phyloP scores from a whole-genome alignment of 2,888 invertebrate species.

The Epinotia ramella region DNA sequence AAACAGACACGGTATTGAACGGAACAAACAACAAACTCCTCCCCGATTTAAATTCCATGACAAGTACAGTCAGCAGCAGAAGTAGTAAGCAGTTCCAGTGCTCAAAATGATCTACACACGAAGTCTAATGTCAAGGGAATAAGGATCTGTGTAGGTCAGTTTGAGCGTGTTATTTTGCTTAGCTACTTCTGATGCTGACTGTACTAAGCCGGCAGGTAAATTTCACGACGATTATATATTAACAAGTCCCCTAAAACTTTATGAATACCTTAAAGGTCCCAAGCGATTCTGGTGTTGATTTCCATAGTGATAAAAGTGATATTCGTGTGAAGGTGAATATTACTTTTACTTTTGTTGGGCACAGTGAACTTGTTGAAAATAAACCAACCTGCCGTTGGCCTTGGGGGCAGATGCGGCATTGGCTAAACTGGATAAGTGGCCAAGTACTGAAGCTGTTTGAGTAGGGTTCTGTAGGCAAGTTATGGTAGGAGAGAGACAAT shows the following conservation, averaged over 20 bases:
- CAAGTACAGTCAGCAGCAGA: no score
- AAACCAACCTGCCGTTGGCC: slow-evolving; percentile 36
- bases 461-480: neutral
- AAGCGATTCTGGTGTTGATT: neutral
- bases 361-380: slow-evolving; percentile 33
- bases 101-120: no score
- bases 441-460: neutral
- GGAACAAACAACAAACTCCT: no score
- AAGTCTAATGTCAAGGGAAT: no score
- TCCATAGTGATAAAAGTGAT: neutral
- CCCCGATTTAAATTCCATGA: slow-evolving; percentile 6
- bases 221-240: slow-evolving; percentile 16
- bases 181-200: no score
- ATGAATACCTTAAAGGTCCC: neutral
- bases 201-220: slow-evolving; percentile 2
- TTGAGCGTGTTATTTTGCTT: no score
- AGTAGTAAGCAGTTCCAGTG: no score
- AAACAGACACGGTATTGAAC: no score
- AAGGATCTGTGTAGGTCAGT: no score
- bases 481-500: no score
- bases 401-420: slow-evolving; percentile 23
- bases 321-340: neutral
- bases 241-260: slow-evolving; percentile 24
- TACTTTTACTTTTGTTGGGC: slow-evolving; percentile 33
- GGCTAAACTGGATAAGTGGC: slow-evolving; percentile 29